phyloP scores from a whole-genome alignment of 1,140 invertebrate genomes.

The Anastrepha obliqua region DNA sequence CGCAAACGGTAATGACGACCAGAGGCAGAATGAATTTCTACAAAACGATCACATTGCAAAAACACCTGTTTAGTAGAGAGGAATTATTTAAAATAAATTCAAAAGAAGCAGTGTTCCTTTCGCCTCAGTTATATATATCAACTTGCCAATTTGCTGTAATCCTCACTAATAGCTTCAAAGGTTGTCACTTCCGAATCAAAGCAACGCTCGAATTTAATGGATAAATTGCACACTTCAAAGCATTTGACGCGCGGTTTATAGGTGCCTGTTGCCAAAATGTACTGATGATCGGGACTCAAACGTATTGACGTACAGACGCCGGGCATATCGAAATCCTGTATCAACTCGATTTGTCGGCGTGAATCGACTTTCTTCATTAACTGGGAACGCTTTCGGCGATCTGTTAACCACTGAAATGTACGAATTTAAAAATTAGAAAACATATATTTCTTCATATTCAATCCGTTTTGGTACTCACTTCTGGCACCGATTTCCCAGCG shows the following conservation, averaged over 20 bases:
- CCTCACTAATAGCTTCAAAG: conserved; percentile 91
- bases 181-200: conserved; percentile 96
- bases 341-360: conserved; percentile 92
- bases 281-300: conserved; percentile 94
- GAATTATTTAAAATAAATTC: conserved; percentile 37
- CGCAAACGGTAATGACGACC: conserved; percentile 93
- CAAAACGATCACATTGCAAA: conserved; percentile 89
- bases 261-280: conserved; percentile 93
- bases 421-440: conserved; percentile 54
- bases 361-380: conserved; percentile 95
- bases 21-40: conserved; percentile 96
- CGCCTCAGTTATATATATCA: not conserved
- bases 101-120: not conserved
- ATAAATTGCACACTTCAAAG: conserved; percentile 96
- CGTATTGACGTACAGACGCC: conserved; percentile 89
- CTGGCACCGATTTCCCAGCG: conserved; percentile 95
- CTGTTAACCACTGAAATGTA: conserved; percentile 93
- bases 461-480: conserved; percentile 82
- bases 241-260: conserved; percentile 98
- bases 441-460: not conserved
- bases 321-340: conserved; percentile 99
- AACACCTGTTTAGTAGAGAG: conserved; percentile 81
- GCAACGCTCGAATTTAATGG: conserved; percentile 98
- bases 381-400: conserved; percentile 88
- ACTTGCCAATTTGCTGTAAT: conserved; percentile 88